A percentile compares a stretch with the other conserved stretches of the same genome.
phyloP scores from a whole-genome alignment of 35 echinoderm and acorn worm species.

The Ophioderma brevispina region DNA sequence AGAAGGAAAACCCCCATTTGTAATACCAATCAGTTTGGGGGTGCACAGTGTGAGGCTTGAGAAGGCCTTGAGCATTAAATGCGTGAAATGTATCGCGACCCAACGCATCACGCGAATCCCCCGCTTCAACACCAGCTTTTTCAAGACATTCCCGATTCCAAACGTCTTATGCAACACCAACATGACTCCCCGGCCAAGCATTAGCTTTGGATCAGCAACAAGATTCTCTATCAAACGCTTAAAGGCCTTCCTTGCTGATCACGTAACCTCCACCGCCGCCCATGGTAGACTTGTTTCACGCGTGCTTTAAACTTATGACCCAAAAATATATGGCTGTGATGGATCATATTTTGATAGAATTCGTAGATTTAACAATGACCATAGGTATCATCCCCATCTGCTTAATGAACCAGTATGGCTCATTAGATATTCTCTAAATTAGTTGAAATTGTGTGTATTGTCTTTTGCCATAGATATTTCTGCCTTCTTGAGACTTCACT shows the following conservation, averaged over 20 bases:
- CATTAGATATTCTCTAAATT: slow-evolving; percentile 64
- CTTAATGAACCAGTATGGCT: no score
- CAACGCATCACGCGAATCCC: slow-evolving; percentile 12
- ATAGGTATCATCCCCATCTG: slow-evolving; percentile 84
- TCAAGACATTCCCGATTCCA: slow-evolving; percentile 15
- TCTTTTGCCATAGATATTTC: no score
- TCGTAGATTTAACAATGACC: slow-evolving; percentile 67
- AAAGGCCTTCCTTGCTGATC: slow-evolving; percentile 55
- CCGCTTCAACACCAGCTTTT: slow-evolving; percentile 22
- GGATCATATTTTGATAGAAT: slow-evolving; percentile 57
- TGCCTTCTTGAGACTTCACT: slow-evolving; percentile 54
- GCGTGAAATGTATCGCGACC: slow-evolving; percentile 80
- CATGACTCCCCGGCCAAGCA: not conserved
- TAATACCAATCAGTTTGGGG: slow-evolving; percentile 74
- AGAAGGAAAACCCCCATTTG: slow-evolving; percentile 62
- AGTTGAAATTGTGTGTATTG: slow-evolving; percentile 63
- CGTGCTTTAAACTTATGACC: slow-evolving; percentile 60
- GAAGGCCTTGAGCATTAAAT: slow-evolving; percentile 43
- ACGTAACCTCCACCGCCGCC: no score
- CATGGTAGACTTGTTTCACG: slow-evolving; percentile 64
- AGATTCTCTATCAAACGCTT: slow-evolving; percentile 42
- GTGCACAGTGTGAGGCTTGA: slow-evolving; percentile 45
- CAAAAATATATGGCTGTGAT: slow-evolving; percentile 55
- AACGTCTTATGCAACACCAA: slow-evolving; percentile 13
- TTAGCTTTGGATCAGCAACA: not conserved